Evolutionary conservation across 2,113 vertebrate genomes (phyloP), one percentile per base, ranked within the genome.

Genomic region (Psammodynastes pulverulentus): DNA sequence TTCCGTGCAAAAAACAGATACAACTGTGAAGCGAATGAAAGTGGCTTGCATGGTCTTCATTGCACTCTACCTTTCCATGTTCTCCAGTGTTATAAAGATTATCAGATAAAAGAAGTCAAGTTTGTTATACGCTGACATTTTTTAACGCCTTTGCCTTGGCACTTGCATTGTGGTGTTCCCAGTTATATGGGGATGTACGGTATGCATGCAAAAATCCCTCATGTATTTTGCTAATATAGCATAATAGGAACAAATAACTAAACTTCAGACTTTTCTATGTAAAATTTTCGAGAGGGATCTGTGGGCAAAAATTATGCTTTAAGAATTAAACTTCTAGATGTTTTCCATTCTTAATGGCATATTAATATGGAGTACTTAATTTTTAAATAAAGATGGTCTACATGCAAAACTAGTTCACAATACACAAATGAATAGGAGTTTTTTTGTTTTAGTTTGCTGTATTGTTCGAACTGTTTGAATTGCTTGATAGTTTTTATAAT

Each of bases 101-200:
- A 91, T 94, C 88, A 94, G 58, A 92, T 95, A 95, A 94, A 94
- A 79, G 17, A 56, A 21, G 93, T 84, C 62, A 84, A 9, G 90
- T 8, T 10, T 54, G 43, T 86, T 48, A 72, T 4, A 43, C 29
- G n/a, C 43, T 86, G 34, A 3, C 29, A 23, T 58, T 45, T 92
- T 85, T 51, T 21, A 79, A 29, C 0, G 5, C 45, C 46, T 29
- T 34, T 52, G 10, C 48, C 23, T 49, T 89, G 29, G 10, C 29
- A 91, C 0, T 9, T 56, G 21, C 45, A 86, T 34, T 49, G 23
- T 43, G 34, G 10, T 91, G 86, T 24, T 9, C n/a, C 26, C 17
- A 2, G 21, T 86, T 39, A 34, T 21, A 79, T 34, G 52, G 15
- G 3, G 23, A 90, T 84, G 10, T 43, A 88, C 12, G n/a, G 10